phyloP scores from a whole-genome alignment of 2,888 invertebrate genomes.

The Willowsia nigromaculata region DNA sequence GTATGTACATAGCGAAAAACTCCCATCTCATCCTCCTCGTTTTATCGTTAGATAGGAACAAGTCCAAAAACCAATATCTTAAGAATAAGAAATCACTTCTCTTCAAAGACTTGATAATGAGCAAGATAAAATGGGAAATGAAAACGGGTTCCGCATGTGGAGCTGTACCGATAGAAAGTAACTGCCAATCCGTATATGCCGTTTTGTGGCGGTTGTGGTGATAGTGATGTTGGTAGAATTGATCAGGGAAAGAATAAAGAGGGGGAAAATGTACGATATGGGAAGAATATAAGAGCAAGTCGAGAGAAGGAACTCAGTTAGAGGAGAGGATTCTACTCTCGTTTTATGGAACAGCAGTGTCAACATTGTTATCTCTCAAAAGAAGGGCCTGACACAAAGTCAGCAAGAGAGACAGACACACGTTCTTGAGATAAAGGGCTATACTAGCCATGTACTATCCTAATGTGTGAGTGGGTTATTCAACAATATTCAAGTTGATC shows the following conservation, averaged over 20 bases:
- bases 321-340: not conserved
- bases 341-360: slow-evolving; percentile 40
- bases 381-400: slow-evolving; percentile 41
- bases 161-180: too few species aligned
- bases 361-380: slow-evolving; percentile 58
- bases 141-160: not conserved
- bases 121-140: slow-evolving; percentile 45
- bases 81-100: slow-evolving; percentile 41
- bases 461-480: slow-evolving; percentile 19
- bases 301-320: not conserved
- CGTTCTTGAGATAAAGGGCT: slow-evolving; percentile 41
- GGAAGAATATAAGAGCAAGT: not conserved
- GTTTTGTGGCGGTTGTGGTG: slow-evolving; percentile 2
- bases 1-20: not conserved
- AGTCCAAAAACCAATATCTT: slow-evolving; percentile 46
- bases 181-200: not conserved
- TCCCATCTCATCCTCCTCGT: slow-evolving; percentile 8
- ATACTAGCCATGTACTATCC: too few species aligned
- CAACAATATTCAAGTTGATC: slow-evolving; percentile 35
- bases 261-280: not conserved
- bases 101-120: slow-evolving; percentile 52
- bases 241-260: not conserved
- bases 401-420: slow-evolving; percentile 26
- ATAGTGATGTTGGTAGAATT: not conserved
- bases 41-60: not conserved